Base-by-base conservation (phyloP, 2,797 vertebrate genomes). In the Psittacula derbiana region DNA sequence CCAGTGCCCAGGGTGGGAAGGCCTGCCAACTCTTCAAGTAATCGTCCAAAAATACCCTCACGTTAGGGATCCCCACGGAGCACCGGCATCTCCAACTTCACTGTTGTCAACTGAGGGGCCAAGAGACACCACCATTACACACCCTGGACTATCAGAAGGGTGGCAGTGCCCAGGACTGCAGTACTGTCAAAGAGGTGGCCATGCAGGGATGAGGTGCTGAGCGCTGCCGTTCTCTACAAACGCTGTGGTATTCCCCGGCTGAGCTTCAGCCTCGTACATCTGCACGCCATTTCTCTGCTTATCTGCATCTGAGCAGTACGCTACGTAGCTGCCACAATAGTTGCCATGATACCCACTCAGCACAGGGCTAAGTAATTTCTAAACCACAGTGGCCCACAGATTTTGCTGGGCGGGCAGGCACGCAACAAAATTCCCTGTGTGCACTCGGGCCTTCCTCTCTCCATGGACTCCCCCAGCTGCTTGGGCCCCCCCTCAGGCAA, bases 101-200 rank as follows among this genome's bases (percentile, higher is more conserved):
- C 12, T 2, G 1, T 17, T 7, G 6, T 27, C 9, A 25, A 18
- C 10, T 9, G 9, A 25, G 2, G 12, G 31, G 24, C 31, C 2
- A 5, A 1, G 33, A 69, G 10, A 7, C 18, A 1, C 23, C 6
- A 46, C 55, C 12, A 0, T 2, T 6, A 0, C 2, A 57, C 49
- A 33, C 31, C 64, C 4, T 8, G 58, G 44, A 4, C 46, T 3
- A 13, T 6, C 11, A 3, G 8, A 36, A 33, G 4, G 11, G 13
- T 1, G 17, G 55, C 53, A 7, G 49, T 1, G 72, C 55, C 21
- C n/a, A 57, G 55, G n/a, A 33, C n/a, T 24, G n/a, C 55, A 57
- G n/a, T 16, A n/a, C 55, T 57, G 55, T 23, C 21, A 57, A 36
- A 57, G 23, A 57, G 21, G n/a, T 8, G n/a, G n/a, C 55, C 55